Evolutionary conservation across 2,888 invertebrate species (phyloP).

Genomic region (Drosophila yooni): DNA sequence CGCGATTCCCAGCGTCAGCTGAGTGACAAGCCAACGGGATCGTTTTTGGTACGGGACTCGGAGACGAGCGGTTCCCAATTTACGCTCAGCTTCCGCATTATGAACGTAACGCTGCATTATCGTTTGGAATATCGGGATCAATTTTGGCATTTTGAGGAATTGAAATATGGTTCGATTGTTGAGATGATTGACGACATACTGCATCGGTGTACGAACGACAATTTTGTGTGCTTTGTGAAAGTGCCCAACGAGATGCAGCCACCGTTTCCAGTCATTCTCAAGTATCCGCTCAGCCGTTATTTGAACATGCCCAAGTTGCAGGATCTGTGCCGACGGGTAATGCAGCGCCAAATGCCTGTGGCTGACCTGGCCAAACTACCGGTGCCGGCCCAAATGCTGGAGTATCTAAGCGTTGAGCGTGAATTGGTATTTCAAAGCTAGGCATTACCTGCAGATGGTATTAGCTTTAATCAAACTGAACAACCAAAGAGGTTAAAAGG

Average conservation of each 20-base stretch:
- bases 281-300: conserved; percentile 91
- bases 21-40: conserved; percentile 89
- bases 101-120: conserved; percentile 90
- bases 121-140: conserved; percentile 89
- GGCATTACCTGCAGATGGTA: conserved; percentile 45
- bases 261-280: conserved; percentile 90
- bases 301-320: conserved; percentile 89
- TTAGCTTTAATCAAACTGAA: conserved; percentile 61
- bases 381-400: conserved; percentile 87
- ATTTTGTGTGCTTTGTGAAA: conserved; percentile 90
- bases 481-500: conserved; percentile 67
- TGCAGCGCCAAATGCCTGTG: conserved; percentile 87
- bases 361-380: conserved; percentile 90
- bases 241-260: conserved; percentile 88
- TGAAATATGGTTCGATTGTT: conserved; percentile 87
- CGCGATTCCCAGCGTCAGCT: conserved; percentile 90
- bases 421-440: conserved; percentile 83
- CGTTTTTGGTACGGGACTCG: conserved; percentile 92
- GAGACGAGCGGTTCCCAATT: conserved; percentile 88
- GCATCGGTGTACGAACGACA: conserved; percentile 88
- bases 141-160: conserved; percentile 84
- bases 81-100: conserved; percentile 90
- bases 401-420: conserved; percentile 86
- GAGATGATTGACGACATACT: conserved; percentile 91
- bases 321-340: conserved; percentile 90